These are phyloP conservation scores for Drosophila carrolli DNA, from an alignment of 1,140 invertebrate genomes.

Conservation along the genomic window DNA sequence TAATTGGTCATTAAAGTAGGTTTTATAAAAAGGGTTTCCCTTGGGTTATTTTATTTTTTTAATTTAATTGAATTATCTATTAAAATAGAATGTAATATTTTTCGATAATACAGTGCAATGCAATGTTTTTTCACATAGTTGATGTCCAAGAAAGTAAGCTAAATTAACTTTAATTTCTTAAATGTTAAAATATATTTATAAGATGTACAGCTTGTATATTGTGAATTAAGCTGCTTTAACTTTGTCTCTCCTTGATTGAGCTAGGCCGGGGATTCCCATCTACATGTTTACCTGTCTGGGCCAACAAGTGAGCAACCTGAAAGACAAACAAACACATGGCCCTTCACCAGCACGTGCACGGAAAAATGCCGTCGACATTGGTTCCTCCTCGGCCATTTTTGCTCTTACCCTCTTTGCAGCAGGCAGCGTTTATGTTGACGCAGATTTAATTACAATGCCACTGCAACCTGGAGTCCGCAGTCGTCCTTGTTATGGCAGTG, in stretches of 20 bases:
- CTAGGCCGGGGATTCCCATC: not conserved
- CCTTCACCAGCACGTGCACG: conserved; percentile 7
- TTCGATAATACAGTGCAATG: too few relatives aligned
- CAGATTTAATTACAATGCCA: conserved; percentile 80
- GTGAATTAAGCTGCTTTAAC: conserved; percentile 1
- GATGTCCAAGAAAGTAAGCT: too few relatives aligned
- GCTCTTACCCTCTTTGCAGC: conserved; percentile 1
- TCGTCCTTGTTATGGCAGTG: conserved; percentile 45
- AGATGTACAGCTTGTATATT: too few relatives aligned
- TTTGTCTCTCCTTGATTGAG: conserved; percentile 4
- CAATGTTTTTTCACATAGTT: too few relatives aligned
- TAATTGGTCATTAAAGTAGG: too few relatives aligned
- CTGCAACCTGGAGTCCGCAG: conserved; percentile 60
- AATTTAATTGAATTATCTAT: too few relatives aligned
- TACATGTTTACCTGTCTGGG: conserved; percentile 20
- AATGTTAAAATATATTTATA: too few relatives aligned
- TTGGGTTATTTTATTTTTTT: too few relatives aligned
- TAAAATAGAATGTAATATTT: too few relatives aligned
- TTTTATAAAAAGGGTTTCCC: not conserved
- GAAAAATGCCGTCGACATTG: conserved; percentile 30
- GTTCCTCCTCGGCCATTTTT: conserved; percentile 14
- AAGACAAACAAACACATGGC: conserved; percentile 15
- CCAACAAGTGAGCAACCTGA: conserved; percentile 41
- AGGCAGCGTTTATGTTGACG: conserved; percentile 68
- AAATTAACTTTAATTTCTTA: too few relatives aligned